Base-by-base conservation (phyloP, 2,113 vertebrate species). In the rat (Rattus norvegicus) region DNA sequence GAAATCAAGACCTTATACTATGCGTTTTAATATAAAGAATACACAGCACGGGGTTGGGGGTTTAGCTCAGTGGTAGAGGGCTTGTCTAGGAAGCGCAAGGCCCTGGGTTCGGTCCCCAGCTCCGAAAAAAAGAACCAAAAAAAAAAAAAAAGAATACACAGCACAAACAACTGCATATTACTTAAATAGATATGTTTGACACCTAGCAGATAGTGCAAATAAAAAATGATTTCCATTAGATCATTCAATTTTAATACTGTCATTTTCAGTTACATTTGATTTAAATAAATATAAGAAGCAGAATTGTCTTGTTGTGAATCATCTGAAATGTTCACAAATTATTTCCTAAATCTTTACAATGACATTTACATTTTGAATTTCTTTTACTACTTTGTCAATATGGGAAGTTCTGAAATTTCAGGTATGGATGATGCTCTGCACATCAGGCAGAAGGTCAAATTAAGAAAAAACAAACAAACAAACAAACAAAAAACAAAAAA, bases 1-100 rank as follows among this genome's bases (percentile, higher is more conserved):
- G 16, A 96, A 97, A 91, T 88, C 88, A 97, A 97, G 13, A 88
- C 7, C 6, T 90, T 70, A 84, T 1, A 97, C 93, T 1, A 33
- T 22, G 2, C 2, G 52, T 67, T 22, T 43, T 63, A 43, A 86
- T 67, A 33, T 20, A 49, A 77, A 86, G 95, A 92, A 96, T 67
- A 2, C 30, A n/a, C 0, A 89, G 33, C 63, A 83, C 0, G n/a
- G n/a, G n/a, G n/a, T n/a, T n/a, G n/a, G n/a, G n/a, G n/a, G n/a
- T n/a, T n/a, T n/a, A n/a, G n/a, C n/a, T n/a, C n/a, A n/a, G n/a
- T n/a, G n/a, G n/a, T n/a, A n/a, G n/a, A n/a, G n/a, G n/a, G n/a
- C n/a, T n/a, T n/a, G n/a, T n/a, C n/a, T n/a, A n/a, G n/a, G n/a
- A n/a, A n/a, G n/a, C n/a, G n/a, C n/a, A n/a, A n/a, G n/a, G n/a